Base-by-base conservation (phyloP, 2,113 vertebrate species). In the Eonycteris spelaea region DNA sequence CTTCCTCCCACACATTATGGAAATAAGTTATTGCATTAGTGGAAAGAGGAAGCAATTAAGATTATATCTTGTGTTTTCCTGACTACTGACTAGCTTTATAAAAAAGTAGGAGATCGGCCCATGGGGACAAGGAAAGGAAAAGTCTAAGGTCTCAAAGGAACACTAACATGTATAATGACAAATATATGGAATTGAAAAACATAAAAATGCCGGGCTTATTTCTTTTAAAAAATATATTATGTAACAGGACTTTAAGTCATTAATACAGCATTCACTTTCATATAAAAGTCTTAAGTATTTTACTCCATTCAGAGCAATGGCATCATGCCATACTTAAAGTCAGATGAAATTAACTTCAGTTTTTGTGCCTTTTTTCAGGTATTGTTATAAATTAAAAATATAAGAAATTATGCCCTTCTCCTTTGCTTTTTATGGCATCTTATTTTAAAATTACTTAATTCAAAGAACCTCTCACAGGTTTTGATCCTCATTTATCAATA, bases 401-500 rank as follows among this genome's bases (percentile, higher is more conserved):
- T 14, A 63, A 92, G n/a, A 79, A 53, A 88, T 89, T 94, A 21
- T 51, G 40, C 67, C 40, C 30, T 82, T 35, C 63, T 30, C 43
- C 57, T 95, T 91, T 95, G 74, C 75, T 94, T 89, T 91, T 85
- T 86, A 89, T 75, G 61, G 57, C 63, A 94, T 87, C 77, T 38
- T 92, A 86, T 82, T 94, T 96, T 91, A 95, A 68, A 91, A 61
- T 18, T 89, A 95, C 19, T 94, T 92, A 89, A 83, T 84, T 97
- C 74, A 77, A 92, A 83, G 48, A 88, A 94, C 16, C 91, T 10
- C 6, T 92, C 73, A 86, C 19, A 91, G 19, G 40, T 95, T 97
- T 97, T 48, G 65, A 61, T n/a, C 43, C 40, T 88, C 79, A 98
- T 86, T 97, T 95, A 89, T 70, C 38, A 97, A 89, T 73, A 97